Conservation (phyloP, 2,888 invertebrate genomes). For the Saturnia pavonia region DNA sequence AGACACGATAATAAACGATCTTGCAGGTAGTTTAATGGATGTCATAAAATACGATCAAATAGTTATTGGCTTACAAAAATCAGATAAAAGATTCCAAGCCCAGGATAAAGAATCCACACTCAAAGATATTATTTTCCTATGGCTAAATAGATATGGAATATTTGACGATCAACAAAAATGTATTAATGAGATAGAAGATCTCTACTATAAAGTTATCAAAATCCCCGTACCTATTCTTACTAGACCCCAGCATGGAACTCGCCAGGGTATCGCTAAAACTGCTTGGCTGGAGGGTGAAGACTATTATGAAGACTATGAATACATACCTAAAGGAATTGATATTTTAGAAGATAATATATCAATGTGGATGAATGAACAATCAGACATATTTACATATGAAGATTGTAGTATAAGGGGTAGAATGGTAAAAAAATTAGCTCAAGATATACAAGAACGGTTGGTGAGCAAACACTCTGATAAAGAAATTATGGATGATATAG, state of each 20-base stretch:
- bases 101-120: not conserved
- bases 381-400: constrained; percentile 35
- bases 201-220: not conserved
- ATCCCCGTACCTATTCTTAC: constrained; percentile 38
- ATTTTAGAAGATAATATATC: constrained; percentile 56
- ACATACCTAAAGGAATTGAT: constrained; percentile 40
- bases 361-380: constrained; percentile 56
- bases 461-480: constrained; percentile 35
- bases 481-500: constrained; percentile 42
- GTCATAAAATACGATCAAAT: constrained; percentile 18
- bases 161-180: not conserved
- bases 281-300: constrained; percentile 32
- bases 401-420: constrained; percentile 35
- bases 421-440: constrained; percentile 46
- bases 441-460: constrained; percentile 38
- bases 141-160: not conserved
- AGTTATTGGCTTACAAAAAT: not conserved
- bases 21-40: constrained; percentile 29
- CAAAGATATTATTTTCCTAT: constrained; percentile 4
- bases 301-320: constrained; percentile 8
- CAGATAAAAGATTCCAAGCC: not conserved
- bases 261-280: constrained; percentile 41
- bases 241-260: constrained; percentile 44
- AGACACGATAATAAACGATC: constrained; percentile 23
- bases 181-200: not conserved